A percentile compares a stretch with the other conserved stretches of the same genome.
phyloP scores from a whole-genome alignment of 2,113 vertebrate species.

The Phaetusa simplex region DNA sequence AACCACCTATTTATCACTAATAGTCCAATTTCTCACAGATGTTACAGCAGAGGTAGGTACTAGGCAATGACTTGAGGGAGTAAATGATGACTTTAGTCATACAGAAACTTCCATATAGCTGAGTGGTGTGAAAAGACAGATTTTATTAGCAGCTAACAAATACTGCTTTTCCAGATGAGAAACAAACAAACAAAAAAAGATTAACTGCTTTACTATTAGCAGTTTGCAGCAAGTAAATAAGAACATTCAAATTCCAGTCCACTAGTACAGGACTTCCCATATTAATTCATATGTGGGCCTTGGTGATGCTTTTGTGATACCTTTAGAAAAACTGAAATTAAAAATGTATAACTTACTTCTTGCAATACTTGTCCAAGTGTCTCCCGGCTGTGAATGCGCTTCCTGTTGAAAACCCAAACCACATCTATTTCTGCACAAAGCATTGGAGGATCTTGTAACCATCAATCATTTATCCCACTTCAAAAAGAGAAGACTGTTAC shows the following conservation, averaged over 20 bases:
- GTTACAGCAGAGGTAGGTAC: background rate
- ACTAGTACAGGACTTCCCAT: background rate
- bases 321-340: background rate
- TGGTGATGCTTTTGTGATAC: background rate
- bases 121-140: background rate
- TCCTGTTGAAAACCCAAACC: conserved; percentile 72
- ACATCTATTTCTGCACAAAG: background rate
- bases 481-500: background rate
- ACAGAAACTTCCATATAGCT: background rate
- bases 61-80: background rate
- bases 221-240: background rate
- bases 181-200: background rate
- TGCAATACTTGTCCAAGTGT: conserved; percentile 79
- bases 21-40: background rate
- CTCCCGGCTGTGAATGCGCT: conserved; percentile 83
- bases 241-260: background rate
- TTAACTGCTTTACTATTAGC: background rate
- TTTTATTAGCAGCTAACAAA: background rate
- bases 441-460: background rate
- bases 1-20: background rate
- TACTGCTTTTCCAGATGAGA: background rate
- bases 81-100: background rate
- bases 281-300: background rate
- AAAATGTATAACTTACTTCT: conserved; percentile 73
- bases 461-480: background rate